Evolutionary conservation across 2,888 invertebrate species (phyloP).

Genomic region (Lagria hirta): DNA sequence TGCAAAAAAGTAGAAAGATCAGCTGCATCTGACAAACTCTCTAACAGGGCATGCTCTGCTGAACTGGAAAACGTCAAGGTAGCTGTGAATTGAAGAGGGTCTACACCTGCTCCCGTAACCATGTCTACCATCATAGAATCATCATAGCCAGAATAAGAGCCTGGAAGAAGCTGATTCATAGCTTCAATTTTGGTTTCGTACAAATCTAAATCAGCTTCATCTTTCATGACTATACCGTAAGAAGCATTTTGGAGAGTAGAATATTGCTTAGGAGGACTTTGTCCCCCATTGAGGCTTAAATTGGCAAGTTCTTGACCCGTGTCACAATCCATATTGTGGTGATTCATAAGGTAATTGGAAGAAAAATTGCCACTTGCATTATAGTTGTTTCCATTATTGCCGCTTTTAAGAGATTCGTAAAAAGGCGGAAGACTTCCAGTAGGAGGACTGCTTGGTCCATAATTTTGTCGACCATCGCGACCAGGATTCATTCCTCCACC

Average conservation of each 20-base stretch:
- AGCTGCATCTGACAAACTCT: conserved; percentile 74
- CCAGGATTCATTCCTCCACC: conserved; percentile 72
- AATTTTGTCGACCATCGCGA: conserved; percentile 80
- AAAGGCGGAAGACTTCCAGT: conserved; percentile 87
- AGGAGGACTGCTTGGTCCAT: conserved; percentile 85
- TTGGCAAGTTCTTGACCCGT: conserved; percentile 64
- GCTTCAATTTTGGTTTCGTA: conserved; percentile 75
- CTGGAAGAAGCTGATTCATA: conserved; percentile 63
- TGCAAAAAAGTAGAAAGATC: conserved; percentile 77
- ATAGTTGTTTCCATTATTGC: conserved; percentile 69
- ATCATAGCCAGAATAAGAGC: conserved; percentile 60
- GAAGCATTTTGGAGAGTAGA: conserved; percentile 79
- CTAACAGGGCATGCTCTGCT: conserved; percentile 75
- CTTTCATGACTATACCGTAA: conserved; percentile 74
- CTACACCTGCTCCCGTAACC: conserved; percentile 75
- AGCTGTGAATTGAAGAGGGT: conserved; percentile 80
- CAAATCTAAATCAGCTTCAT: conserved; percentile 71
- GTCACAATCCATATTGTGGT: conserved; percentile 72
- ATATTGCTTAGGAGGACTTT: conserved; percentile 62
- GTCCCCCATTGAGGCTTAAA: conserved; percentile 55
- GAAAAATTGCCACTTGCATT: conserved; percentile 67
- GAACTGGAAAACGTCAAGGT: conserved; percentile 78
- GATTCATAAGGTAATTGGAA: conserved; percentile 67
- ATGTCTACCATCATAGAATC: conserved; percentile 76
- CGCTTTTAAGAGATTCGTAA: conserved; percentile 80